phyloP scores from a whole-genome alignment of 2,888 invertebrate genomes.

The Rhyacophila evoluta region DNA sequence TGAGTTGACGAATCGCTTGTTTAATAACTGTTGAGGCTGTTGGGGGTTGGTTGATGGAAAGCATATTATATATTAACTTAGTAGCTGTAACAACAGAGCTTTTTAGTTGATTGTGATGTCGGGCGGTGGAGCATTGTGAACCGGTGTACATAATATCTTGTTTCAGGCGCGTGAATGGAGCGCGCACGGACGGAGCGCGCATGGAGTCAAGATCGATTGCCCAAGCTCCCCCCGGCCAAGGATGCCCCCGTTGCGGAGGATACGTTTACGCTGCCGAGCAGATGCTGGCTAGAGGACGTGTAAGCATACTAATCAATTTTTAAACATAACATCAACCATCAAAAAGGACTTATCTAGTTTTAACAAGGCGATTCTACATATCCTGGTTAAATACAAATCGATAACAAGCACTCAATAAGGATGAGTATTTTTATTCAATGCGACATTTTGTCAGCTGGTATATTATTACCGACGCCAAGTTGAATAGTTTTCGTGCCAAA shows the following conservation, averaged over 20 bases:
- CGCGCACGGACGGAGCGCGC: constrained; percentile 78
- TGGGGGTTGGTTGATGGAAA: constrained; percentile 47
- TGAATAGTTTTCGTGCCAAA: too few relatives aligned
- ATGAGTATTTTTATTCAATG: too few relatives aligned
- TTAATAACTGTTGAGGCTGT: constrained; percentile 53
- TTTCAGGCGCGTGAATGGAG: constrained; percentile 71
- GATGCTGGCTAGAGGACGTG: constrained; percentile 91
- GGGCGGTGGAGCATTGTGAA: not conserved
- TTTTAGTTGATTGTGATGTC: constrained; percentile 24
- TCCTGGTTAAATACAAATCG: too few relatives aligned
- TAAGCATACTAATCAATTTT: constrained; percentile 64
- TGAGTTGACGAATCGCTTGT: constrained; percentile 49
- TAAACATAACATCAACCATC: too few relatives aligned
- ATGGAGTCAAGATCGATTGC: constrained; percentile 80
- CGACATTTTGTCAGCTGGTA: too few relatives aligned
- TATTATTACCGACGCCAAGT: too few relatives aligned
- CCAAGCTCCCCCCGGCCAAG: constrained; percentile 86
- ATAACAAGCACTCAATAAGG: too few relatives aligned
- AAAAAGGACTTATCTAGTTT: too few relatives aligned
- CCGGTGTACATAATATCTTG: not conserved
- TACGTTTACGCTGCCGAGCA: constrained; percentile 92
- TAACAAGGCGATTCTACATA: too few relatives aligned
- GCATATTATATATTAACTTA: constrained; percentile 48
- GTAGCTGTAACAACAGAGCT: constrained; percentile 52
- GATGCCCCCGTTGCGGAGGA: constrained; percentile 90